A percentile compares a stretch with the other conserved stretches of the same genome.
phyloP scores from a whole-genome alignment of 2,888 invertebrate genomes.

The Neocrepidodera transversa region DNA sequence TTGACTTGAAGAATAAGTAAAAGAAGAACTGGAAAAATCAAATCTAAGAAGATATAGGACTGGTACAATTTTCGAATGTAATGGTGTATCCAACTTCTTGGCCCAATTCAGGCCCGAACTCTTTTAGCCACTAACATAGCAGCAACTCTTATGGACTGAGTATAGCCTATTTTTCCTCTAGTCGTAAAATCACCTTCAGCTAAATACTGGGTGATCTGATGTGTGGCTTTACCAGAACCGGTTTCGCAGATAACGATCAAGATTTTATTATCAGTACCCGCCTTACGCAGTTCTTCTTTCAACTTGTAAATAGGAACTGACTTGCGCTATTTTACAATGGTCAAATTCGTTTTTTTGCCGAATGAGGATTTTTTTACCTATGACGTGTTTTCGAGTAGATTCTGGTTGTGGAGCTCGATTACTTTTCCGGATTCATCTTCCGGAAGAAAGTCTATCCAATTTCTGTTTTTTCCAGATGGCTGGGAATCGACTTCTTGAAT shows the following conservation, averaged over 20 bases:
- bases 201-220: slow-evolving; percentile 98
- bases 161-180: slow-evolving; percentile 92
- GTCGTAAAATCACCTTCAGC: slow-evolving; percentile 94
- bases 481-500: slow-evolving; percentile 90
- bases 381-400: slow-evolving; percentile 97
- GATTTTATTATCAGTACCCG: slow-evolving; percentile 95
- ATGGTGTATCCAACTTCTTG: slow-evolving; percentile 99
- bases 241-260: slow-evolving; percentile 99
- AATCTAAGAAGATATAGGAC: too few species aligned
- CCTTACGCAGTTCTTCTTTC: slow-evolving; percentile 92
- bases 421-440: slow-evolving; percentile 71
- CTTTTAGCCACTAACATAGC: slow-evolving; percentile 99
- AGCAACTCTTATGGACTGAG: slow-evolving; percentile 91
- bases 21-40: too few species aligned
- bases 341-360: slow-evolving; percentile 95
- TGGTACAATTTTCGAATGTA: slow-evolving; percentile 99
- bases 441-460: slow-evolving; percentile 96
- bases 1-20: too few species aligned
- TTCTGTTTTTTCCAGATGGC: slow-evolving; percentile 84
- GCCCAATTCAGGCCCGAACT: slow-evolving; percentile 95
- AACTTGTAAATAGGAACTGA: slow-evolving; percentile 96
- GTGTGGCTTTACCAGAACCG: slow-evolving; percentile 98
- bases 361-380: slow-evolving; percentile 98
- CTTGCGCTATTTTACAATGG: slow-evolving; percentile 93
- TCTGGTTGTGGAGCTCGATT: slow-evolving; percentile 82